phyloP scores from a whole-genome alignment of 2,113 vertebrate species.

The Scomber colias region DNA sequence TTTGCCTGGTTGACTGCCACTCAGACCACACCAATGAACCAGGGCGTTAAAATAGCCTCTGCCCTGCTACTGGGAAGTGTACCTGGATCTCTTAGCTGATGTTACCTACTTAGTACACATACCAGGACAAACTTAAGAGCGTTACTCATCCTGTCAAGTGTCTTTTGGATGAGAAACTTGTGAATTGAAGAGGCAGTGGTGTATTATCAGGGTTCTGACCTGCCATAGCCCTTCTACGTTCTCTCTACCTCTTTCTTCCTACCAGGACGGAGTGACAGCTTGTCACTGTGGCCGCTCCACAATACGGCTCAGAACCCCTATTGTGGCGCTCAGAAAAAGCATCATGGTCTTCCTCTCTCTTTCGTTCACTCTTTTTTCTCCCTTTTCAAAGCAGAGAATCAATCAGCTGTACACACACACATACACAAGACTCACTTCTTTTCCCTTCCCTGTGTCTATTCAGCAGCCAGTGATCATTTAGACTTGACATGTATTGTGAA shows the following conservation, averaged over 20 bases:
- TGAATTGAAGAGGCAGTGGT: constrained; percentile 49
- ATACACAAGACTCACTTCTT: constrained; percentile 81
- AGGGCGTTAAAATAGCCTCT: constrained; percentile 1
- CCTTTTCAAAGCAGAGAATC: constrained; percentile 89
- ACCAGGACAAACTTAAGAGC: background rate
- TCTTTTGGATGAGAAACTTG: constrained; percentile 55
- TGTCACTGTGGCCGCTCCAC: constrained; percentile 83
- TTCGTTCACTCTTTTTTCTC: constrained; percentile 67
- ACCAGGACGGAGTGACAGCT: constrained; percentile 76
- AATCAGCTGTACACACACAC: constrained; percentile 89
- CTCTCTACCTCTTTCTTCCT: constrained; percentile 55
- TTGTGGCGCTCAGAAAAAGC: constrained; percentile 71
- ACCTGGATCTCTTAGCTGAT: background rate
- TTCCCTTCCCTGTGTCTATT: constrained; percentile 91
- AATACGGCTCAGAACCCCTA: constrained; percentile 63
- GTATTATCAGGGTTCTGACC: constrained; percentile 65
- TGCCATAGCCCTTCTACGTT: constrained; percentile 53
- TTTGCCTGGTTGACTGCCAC: constrained; percentile 14
- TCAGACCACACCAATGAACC: constrained; percentile 4
- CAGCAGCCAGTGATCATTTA: constrained; percentile 95
- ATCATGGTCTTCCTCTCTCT: constrained; percentile 80
- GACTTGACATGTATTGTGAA: constrained; percentile 99
- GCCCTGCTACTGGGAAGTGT: constrained; percentile 3
- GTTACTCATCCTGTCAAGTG: constrained; percentile 45
- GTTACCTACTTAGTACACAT: background rate